phyloP scores from a whole-genome alignment of 2,797 vertebrate genomes.

The Leptodactylus fallax region DNA sequence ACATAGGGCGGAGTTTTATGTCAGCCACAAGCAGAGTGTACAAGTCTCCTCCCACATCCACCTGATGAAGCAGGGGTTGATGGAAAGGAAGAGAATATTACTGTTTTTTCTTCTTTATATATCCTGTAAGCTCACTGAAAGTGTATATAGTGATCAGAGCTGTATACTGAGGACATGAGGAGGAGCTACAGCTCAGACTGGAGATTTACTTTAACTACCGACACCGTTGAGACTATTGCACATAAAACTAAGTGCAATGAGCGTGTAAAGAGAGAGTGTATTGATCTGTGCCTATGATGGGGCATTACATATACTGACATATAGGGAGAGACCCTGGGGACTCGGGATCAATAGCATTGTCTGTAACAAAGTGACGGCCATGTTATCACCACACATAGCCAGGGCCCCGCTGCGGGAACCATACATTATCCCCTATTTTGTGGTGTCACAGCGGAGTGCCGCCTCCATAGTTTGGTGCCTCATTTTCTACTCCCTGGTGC shows the following conservation, averaged over 20 bases:
- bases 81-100: not conserved
- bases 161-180: not conserved
- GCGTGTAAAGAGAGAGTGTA: not conserved
- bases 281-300: not conserved
- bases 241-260: too few relatives aligned
- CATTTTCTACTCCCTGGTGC: too few relatives aligned
- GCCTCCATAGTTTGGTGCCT: too few relatives aligned
- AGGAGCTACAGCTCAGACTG: not conserved
- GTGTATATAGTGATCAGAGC: not conserved
- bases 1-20: too few relatives aligned
- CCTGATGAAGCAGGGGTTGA: too few relatives aligned
- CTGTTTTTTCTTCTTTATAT: not conserved
- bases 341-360: not conserved
- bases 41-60: too few relatives aligned
- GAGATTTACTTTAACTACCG: not conserved
- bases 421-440: too few relatives aligned
- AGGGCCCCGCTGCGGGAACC: not conserved
- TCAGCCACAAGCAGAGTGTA: too few relatives aligned
- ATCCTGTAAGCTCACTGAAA: too few relatives aligned
- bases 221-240: too few relatives aligned
- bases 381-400: not conserved
- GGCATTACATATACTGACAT: too few relatives aligned
- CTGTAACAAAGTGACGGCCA: not conserved
- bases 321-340: not conserved
- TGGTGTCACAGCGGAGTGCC: too few relatives aligned